Conservation (phyloP, 2,888 invertebrate species). For the Rugalucina vietnamica region DNA sequence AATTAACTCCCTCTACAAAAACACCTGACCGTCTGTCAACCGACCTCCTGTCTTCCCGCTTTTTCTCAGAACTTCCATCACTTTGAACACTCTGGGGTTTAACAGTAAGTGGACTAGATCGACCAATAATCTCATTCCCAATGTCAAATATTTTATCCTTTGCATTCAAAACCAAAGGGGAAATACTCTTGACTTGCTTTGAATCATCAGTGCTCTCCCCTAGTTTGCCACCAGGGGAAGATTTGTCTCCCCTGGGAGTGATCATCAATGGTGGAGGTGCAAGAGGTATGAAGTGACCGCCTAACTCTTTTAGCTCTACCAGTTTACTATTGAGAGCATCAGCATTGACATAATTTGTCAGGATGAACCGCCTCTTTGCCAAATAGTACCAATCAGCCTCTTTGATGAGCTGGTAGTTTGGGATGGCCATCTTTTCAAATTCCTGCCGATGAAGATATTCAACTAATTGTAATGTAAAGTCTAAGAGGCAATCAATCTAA, state of each 20-base stretch:
- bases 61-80: constrained; percentile 46
- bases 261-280: background rate
- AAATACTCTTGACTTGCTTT: constrained; percentile 35
- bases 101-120: constrained; percentile 58
- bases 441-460: too few relatives aligned
- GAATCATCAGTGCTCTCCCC: constrained; percentile 32
- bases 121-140: constrained; percentile 33
- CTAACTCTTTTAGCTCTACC: constrained; percentile 47
- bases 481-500: too few relatives aligned
- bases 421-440: constrained; percentile 86
- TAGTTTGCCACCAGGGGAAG: constrained; percentile 31
- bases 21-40: constrained; percentile 28
- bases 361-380: constrained; percentile 77
- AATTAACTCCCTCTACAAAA: constrained; percentile 24
- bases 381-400: constrained; percentile 87
- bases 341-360: constrained; percentile 65
- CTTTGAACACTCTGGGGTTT: constrained; percentile 21
- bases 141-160: constrained; percentile 58
- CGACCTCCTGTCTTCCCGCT: constrained; percentile 53
- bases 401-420: constrained; percentile 87
- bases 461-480: too few relatives aligned
- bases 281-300: constrained; percentile 13
- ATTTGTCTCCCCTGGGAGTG: constrained; percentile 24
- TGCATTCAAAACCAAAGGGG: constrained; percentile 31
- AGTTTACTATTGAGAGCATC: constrained; percentile 73